Percentiles rank a stretch among this genome's conserved stretches.
Evolutionary conservation across 2,797 vertebrate genomes (phyloP).

Genomic region (Lerista edwardsae): DNA sequence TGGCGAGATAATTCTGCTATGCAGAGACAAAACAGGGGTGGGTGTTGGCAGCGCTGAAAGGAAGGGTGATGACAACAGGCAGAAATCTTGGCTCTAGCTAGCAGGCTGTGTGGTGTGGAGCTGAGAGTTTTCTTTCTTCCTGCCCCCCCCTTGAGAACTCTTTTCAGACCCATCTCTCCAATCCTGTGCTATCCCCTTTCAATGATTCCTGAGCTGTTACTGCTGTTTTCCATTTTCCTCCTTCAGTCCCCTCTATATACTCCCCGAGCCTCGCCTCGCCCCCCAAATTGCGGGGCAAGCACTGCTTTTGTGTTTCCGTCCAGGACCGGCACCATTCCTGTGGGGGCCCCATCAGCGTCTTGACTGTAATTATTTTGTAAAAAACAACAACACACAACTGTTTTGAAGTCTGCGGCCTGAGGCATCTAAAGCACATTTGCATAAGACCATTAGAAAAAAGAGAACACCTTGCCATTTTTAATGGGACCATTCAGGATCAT

Average conservation of each 20-base stretch:
- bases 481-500: background rate
- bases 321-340: background rate
- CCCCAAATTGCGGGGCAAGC: background rate
- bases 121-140: background rate
- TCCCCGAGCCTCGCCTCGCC: background rate
- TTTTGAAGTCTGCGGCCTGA: background rate
- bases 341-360: background rate
- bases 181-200: background rate
- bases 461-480: background rate
- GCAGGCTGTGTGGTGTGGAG: background rate
- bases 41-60: background rate
- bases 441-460: too few relatives aligned
- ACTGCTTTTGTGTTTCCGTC: background rate
- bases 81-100: background rate
- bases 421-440: background rate
- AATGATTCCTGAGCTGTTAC: background rate
- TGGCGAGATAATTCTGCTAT: background rate
- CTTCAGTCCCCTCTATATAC: too few relatives aligned
- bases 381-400: too few relatives aligned
- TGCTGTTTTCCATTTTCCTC: too few relatives aligned
- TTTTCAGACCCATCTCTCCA: background rate
- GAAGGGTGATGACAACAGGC: background rate
- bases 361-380: background rate
- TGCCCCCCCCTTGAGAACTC: background rate
- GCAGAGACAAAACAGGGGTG: background rate